These are phyloP conservation scores for Liparis tanakae DNA, from an alignment of 2,797 vertebrate species.

Conservation along the genomic window DNA sequence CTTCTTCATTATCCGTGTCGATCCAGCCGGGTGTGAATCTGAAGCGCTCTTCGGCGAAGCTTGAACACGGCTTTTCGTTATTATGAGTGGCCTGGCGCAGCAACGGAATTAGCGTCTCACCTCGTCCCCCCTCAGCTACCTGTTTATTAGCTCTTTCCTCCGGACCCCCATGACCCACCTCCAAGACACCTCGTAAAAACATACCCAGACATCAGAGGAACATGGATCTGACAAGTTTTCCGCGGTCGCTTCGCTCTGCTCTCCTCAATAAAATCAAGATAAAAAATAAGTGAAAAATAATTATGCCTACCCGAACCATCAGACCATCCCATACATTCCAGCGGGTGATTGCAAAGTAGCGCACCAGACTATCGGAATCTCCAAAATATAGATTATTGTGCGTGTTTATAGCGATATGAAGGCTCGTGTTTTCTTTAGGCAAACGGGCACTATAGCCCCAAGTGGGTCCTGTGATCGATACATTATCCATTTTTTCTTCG, in stretches of 20 bases:
- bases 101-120: conserved; percentile 84
- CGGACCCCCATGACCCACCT: conserved; percentile 88
- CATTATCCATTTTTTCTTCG: conserved; percentile 66
- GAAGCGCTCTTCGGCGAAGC: conserved; percentile 57
- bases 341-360: conserved; percentile 78
- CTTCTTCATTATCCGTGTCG: conserved; percentile 56
- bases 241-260: conserved; percentile 74
- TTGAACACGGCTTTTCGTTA: conserved; percentile 65
- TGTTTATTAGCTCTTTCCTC: conserved; percentile 90
- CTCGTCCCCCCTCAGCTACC: conserved; percentile 88
- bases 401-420: conserved; percentile 60
- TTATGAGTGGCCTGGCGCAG: conserved; percentile 84
- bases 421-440: conserved; percentile 62
- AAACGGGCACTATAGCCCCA: conserved; percentile 56
- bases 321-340: conserved; percentile 85
- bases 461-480: conserved; percentile 74
- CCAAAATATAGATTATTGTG: conserved; percentile 67
- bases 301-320: conserved; percentile 85
- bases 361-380: conserved; percentile 72
- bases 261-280: conserved; percentile 95
- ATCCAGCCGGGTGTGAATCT: conserved; percentile 46
- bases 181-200: conserved; percentile 95
- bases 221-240: conserved; percentile 77
- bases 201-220: conserved; percentile 83
- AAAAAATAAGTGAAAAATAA: conserved; percentile 98